Evolutionary conservation across 1,140 invertebrate genomes (phyloP).

Genomic region (Brachionus koreanus): DNA sequence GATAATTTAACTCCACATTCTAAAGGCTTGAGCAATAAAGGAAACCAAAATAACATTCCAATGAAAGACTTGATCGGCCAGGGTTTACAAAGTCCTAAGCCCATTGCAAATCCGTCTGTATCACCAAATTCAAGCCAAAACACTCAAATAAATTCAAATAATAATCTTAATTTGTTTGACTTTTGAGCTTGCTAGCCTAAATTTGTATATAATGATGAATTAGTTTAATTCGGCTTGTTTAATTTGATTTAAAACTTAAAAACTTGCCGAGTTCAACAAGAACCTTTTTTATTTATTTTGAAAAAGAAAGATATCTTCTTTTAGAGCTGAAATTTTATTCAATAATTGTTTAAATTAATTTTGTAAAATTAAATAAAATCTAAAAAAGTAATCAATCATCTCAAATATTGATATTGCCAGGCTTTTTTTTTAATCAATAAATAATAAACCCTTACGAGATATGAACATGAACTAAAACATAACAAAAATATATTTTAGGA

Average conservation of each 20-base stretch:
- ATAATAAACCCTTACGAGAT: no score
- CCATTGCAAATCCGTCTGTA: background rate
- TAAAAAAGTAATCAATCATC: background rate
- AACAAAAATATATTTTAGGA: no score
- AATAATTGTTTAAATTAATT: background rate
- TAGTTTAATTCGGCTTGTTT: background rate
- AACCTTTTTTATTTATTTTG: background rate
- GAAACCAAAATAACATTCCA: slow-evolving; percentile 29
- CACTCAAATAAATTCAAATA: background rate
- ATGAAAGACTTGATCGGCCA: slow-evolving; percentile 20
- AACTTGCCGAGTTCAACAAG: background rate
- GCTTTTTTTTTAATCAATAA: no score
- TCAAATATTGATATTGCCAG: no score
- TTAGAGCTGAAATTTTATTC: background rate
- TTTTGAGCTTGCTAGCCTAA: background rate
- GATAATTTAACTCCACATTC: slow-evolving; percentile 34
- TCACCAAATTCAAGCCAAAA: background rate
- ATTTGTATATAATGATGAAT: background rate
- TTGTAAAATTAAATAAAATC: background rate
- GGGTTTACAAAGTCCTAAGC: background rate
- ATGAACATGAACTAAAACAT: no score
- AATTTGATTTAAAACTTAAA: background rate
- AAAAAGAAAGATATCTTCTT: background rate
- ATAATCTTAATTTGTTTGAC: background rate
- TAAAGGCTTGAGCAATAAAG: slow-evolving; percentile 18